Percentiles rank a stretch among this genome's conserved stretches.
Conservation (phyloP, 2,113 vertebrate species). For the Quiscalus mexicanus region DNA sequence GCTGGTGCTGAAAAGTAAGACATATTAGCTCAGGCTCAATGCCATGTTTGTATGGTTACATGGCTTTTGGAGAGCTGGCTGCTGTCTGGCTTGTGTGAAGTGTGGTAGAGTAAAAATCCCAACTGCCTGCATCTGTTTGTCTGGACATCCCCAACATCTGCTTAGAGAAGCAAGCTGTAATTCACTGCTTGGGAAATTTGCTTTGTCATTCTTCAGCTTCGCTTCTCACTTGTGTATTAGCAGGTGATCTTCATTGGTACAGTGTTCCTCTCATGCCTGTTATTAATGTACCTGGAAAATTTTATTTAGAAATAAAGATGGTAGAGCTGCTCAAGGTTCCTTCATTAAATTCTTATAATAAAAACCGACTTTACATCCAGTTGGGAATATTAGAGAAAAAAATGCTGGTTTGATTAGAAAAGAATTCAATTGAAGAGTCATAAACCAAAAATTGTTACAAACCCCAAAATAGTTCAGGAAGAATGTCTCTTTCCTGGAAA, state of each 20-base stretch:
- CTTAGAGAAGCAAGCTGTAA: neutral
- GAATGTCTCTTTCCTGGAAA: neutral
- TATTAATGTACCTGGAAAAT: neutral
- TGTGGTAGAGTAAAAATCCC: neutral
- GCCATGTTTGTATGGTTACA: conserved; percentile 3
- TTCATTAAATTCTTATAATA: neutral
- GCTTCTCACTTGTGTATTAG: neutral
- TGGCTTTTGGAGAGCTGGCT: neutral
- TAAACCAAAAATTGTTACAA: neutral
- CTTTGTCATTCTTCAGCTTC: neutral
- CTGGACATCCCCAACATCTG: neutral
- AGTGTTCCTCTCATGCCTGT: neutral
- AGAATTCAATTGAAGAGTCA: neutral
- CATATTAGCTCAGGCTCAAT: neutral
- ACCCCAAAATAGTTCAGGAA: neutral
- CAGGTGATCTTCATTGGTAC: neutral
- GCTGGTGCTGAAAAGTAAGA: conserved; percentile 35
- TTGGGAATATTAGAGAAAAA: neutral
- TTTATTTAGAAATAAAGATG: neutral
- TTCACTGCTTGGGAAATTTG: neutral
- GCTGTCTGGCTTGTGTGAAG: neutral
- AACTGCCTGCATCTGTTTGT: neutral
- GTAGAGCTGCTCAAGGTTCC: neutral
- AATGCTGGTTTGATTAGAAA: neutral
- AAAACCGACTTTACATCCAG: neutral